These are phyloP conservation scores for Dolomedes plantarius DNA, from an alignment of 2,888 invertebrate species.

Conservation along the genomic window DNA sequence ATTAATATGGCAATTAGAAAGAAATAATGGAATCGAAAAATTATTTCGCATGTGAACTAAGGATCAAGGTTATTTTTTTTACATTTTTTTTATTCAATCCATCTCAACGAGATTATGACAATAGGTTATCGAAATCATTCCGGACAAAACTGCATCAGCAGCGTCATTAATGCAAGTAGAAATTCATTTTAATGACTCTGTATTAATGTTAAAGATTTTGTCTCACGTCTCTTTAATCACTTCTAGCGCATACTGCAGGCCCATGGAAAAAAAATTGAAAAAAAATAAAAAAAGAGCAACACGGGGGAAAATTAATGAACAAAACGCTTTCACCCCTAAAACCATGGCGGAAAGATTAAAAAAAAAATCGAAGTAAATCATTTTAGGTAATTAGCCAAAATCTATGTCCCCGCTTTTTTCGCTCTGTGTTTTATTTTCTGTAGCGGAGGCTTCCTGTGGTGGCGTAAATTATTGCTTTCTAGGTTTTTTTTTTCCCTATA, in stretches of 20 bases:
- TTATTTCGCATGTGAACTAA: background rate
- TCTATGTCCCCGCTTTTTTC: slow-evolving; percentile 29
- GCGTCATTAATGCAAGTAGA: slow-evolving; percentile 39
- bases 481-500: background rate
- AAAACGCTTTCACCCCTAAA: slow-evolving; percentile 34
- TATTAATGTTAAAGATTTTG: slow-evolving; percentile 62
- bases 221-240: slow-evolving; percentile 54
- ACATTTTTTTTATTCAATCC: too few species aligned
- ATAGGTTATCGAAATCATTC: slow-evolving; percentile 60
- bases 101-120: slow-evolving; percentile 4
- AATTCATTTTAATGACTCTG: slow-evolving; percentile 58
- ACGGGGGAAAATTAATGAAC: slow-evolving; percentile 49
- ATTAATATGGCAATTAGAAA: background rate
- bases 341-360: slow-evolving; percentile 11
- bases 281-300: slow-evolving; percentile 18
- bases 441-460: background rate
- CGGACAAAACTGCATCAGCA: slow-evolving; percentile 41
- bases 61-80: background rate
- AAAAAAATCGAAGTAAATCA: slow-evolving; percentile 53
- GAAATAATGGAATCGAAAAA: background rate
- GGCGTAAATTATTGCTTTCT: background rate
- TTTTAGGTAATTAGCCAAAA: slow-evolving; percentile 63
- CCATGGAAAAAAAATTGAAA: too few species aligned
- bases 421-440: background rate
- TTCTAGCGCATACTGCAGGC: too few species aligned